Conservation (phyloP, 2,113 vertebrate genomes). For the Leucopsar rothschildi region DNA sequence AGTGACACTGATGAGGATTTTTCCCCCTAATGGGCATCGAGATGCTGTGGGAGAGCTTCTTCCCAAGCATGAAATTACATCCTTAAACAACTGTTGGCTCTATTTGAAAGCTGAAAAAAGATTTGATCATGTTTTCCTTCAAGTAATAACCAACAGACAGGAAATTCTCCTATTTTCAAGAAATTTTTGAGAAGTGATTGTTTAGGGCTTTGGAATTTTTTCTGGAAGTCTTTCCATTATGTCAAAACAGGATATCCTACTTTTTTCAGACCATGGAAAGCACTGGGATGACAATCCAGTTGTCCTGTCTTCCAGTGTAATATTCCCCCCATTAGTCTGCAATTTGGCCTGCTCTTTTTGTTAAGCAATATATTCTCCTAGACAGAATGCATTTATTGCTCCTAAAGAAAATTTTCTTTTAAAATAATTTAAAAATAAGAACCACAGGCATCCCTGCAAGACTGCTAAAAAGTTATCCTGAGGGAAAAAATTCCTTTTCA, state of each 20-base stretch:
- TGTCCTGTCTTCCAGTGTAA: background rate
- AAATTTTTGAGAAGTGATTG: background rate
- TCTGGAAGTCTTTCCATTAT: background rate
- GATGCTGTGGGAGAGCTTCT: background rate
- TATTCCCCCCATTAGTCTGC: background rate
- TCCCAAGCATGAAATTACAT: background rate
- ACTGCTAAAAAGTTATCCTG: background rate
- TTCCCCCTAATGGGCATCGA: background rate
- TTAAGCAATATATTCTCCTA: background rate
- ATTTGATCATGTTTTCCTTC: background rate
- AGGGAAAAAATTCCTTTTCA: background rate
- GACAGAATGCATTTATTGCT: background rate
- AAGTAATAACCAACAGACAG: background rate
- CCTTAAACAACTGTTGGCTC: background rate
- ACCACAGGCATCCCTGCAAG: background rate
- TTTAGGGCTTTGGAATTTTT: background rate
- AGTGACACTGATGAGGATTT: background rate
- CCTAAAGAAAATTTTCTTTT: background rate
- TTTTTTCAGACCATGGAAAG: background rate
- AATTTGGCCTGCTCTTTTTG: background rate
- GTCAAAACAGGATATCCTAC: background rate
- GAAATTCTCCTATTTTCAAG: background rate
- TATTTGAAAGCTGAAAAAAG: background rate
- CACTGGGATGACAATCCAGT: background rate
- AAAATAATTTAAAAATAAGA: background rate